Percentiles rank a stretch among this genome's conserved stretches.
Conservation (phyloP, 2,888 invertebrate species). For the Globia sparganii region DNA sequence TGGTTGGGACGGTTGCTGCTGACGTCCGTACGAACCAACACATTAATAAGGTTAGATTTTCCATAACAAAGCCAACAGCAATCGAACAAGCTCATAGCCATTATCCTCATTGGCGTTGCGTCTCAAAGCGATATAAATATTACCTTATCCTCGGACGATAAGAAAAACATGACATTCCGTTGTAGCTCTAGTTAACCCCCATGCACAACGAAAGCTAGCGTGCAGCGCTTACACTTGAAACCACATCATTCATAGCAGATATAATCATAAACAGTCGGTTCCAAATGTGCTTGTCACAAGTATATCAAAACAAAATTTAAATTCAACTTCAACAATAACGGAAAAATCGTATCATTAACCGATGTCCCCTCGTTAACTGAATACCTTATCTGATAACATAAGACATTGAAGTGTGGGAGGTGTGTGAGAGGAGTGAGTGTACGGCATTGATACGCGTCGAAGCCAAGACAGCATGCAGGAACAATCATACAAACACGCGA, state of each 20-base stretch:
- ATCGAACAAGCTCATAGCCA: slow-evolving; percentile 88
- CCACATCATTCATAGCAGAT: slow-evolving; percentile 85
- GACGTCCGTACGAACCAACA: slow-evolving; percentile 91
- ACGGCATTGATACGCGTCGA: slow-evolving; percentile 79
- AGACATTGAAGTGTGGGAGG: slow-evolving; percentile 75
- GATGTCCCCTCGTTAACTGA: slow-evolving; percentile 66
- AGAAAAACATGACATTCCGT: slow-evolving; percentile 86
- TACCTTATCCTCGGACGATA: slow-evolving; percentile 85
- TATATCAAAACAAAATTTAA: slow-evolving; percentile 73
- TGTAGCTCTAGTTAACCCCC: slow-evolving; percentile 88
- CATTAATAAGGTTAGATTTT: slow-evolving; percentile 91
- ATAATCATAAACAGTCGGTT: slow-evolving; percentile 77
- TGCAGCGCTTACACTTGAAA: slow-evolving; percentile 88
- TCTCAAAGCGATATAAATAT: slow-evolving; percentile 87
- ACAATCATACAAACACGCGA: slow-evolving; percentile 85
- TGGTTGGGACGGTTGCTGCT: slow-evolving; percentile 91
- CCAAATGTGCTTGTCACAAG: slow-evolving; percentile 81
- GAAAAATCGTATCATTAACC: slow-evolving; percentile 65
- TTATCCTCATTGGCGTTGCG: slow-evolving; percentile 84
- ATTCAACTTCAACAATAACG: slow-evolving; percentile 67
- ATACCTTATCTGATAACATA: slow-evolving; percentile 69
- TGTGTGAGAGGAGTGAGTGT: slow-evolving; percentile 83
- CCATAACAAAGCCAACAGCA: slow-evolving; percentile 89
- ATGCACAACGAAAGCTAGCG: slow-evolving; percentile 91
- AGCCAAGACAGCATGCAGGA: slow-evolving; percentile 90